Evolutionary conservation across 2,797 vertebrate species (phyloP), one percentile per base, ranked within the genome.

Genomic region (Poecilia picta): DNA sequence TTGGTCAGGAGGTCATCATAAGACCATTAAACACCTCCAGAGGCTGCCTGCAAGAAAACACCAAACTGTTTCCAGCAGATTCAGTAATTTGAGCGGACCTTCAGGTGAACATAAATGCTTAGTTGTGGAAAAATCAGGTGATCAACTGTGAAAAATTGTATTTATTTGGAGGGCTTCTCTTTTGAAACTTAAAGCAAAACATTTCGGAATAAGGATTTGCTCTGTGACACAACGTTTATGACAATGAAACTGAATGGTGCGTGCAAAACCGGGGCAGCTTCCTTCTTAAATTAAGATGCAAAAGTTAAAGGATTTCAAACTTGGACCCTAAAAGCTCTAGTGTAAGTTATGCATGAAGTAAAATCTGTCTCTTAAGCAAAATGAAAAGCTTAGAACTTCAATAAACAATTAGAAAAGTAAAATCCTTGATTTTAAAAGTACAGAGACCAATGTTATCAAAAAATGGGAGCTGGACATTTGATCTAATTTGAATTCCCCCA

Each of bases 1-100:
- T 6, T 31, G 51, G 81, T 68, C 77, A 47, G 51, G 28, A 83
- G 83, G 83, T 89, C 87, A 78, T 81, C 84, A 85, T 46, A 80
- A 86, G 81, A 87, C 79, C 80, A 87, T 85, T 80, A 81, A 74
- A 78, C 59, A 74, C 68, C 73, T 81, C 57, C 71, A 80, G 73
- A 81, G 76, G 70, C 78, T 75, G 25, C 51, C 41, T 43, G n/a
- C 10, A 39, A 45, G 10, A 49, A 6, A 31, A 28, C 18, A 45
- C 16, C 36, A 53, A 28, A 46, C 41, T 70, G 41, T 18, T 25
- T 64, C 57, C 28, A 75, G 41, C 49, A 70, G 36, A 57, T 3
- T 70, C 28, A 47, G 78, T 74, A n/a, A 2, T 13, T 59, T 2
- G 0, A 36, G 25, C 1, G 5, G 41, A 7, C 20, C 23, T 53